Evolutionary conservation across 2,888 invertebrate species (phyloP).

Genomic region (Leuctra nigra): DNA sequence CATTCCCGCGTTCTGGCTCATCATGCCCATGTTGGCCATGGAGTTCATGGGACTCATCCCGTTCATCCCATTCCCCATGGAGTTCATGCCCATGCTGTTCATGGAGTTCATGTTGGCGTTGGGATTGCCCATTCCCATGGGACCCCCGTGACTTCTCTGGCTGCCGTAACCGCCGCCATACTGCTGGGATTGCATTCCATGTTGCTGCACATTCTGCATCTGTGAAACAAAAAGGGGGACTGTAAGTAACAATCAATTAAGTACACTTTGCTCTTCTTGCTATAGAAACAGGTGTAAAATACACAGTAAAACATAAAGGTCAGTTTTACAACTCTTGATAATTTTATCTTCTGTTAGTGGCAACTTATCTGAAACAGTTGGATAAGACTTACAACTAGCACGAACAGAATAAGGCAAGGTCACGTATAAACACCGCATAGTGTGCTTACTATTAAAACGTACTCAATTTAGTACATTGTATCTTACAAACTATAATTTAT

Average conservation of each 20-base stretch:
- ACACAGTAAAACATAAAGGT: no score
- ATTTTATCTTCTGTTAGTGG: no score
- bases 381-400: no score
- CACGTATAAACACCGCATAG: no score
- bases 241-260: background rate
- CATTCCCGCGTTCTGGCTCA: slow-evolving; percentile 35
- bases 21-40: slow-evolving; percentile 59
- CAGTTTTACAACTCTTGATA: no score
- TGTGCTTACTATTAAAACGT: no score
- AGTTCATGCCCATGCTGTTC: slow-evolving; percentile 41
- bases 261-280: background rate
- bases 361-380: no score
- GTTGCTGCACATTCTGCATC: slow-evolving; percentile 53
- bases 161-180: slow-evolving; percentile 53
- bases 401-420: no score
- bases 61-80: slow-evolving; percentile 40
- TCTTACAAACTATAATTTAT: no score
- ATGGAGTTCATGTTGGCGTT: slow-evolving; percentile 45
- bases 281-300: no score
- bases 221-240: slow-evolving; percentile 38
- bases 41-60: slow-evolving; percentile 60
- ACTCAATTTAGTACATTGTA: no score
- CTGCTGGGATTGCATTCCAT: slow-evolving; percentile 57
- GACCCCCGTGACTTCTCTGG: slow-evolving; percentile 52
- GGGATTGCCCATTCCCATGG: slow-evolving; percentile 43